These are phyloP conservation scores for Hanleya hanleyi DNA, from an alignment of 2,888 invertebrate genomes.

Conservation along the genomic window DNA sequence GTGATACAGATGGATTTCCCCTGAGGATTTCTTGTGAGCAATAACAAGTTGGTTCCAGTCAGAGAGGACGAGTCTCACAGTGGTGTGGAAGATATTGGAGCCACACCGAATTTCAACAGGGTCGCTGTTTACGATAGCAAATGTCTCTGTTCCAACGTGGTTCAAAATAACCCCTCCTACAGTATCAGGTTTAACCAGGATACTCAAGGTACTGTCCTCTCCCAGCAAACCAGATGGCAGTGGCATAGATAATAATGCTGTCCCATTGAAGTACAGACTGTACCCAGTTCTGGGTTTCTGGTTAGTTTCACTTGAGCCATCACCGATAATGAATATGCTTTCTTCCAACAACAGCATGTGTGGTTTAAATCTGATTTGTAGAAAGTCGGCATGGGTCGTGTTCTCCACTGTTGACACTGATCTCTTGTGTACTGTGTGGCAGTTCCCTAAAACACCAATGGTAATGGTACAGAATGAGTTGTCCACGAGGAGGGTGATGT, in stretches of 20 bases:
- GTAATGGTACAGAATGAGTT: too few relatives aligned
- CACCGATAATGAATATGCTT: too few relatives aligned
- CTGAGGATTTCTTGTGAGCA: constrained; percentile 34
- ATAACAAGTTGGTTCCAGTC: constrained; percentile 56
- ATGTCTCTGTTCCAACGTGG: constrained; percentile 46
- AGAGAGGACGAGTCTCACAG: constrained; percentile 23
- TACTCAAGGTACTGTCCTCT: constrained; percentile 44
- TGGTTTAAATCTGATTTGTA: too few relatives aligned
- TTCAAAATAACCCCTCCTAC: constrained; percentile 46
- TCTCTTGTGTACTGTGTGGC: too few relatives aligned
- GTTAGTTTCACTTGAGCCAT: too few relatives aligned
- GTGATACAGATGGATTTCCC: constrained; percentile 45
- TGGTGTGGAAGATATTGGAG: constrained; percentile 22
- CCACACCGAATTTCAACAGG: constrained; percentile 45
- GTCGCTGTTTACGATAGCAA: constrained; percentile 44
- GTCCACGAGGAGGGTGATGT: too few relatives aligned
- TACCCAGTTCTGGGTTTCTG: too few relatives aligned
- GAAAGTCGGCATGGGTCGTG: too few relatives aligned
- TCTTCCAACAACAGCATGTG: too few relatives aligned
- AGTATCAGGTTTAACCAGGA: constrained; percentile 49
- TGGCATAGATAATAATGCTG: constrained; percentile 39
- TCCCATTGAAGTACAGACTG: constrained; percentile 48
- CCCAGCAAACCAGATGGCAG: constrained; percentile 19
- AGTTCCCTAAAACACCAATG: too few relatives aligned
- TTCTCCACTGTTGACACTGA: too few relatives aligned